Percentiles rank a stretch among this genome's conserved stretches.
phyloP scores from a whole-genome alignment of 2,797 vertebrate genomes.

The Pitangus sulphuratus region DNA sequence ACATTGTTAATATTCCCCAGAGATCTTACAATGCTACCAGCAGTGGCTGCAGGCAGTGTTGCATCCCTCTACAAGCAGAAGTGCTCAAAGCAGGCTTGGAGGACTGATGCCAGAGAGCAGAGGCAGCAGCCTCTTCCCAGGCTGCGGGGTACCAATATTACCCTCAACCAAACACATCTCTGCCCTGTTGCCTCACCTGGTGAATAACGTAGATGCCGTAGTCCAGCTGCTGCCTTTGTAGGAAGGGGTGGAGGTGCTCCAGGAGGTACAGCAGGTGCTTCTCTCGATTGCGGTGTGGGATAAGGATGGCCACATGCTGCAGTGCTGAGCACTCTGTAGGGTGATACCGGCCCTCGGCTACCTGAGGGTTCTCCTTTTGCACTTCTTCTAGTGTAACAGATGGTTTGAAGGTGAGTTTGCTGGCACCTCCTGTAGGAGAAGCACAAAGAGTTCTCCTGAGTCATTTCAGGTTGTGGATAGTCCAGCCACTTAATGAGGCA shows the following conservation, averaged over 20 bases:
- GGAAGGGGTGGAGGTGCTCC: constrained; percentile 91
- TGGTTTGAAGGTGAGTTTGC: constrained; percentile 83
- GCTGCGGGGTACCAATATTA: background rate
- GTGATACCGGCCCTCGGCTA: constrained; percentile 80
- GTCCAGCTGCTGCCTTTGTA: constrained; percentile 94
- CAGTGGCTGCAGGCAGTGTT: rapidly evolving
- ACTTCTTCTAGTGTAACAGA: constrained; percentile 86
- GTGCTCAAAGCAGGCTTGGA: background rate
- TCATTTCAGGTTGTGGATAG: background rate
- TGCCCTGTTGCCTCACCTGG: constrained; percentile 83
- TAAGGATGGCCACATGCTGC: constrained; percentile 91
- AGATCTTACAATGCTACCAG: background rate
- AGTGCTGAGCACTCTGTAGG: constrained; percentile 82
- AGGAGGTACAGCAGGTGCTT: constrained; percentile 92
- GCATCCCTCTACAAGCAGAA: background rate
- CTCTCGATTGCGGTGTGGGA: constrained; percentile 91
- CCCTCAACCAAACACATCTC: background rate
- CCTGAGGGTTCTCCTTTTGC: constrained; percentile 79
- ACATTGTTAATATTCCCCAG: background rate
- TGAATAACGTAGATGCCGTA: constrained; percentile 94
- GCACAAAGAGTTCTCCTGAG: background rate
- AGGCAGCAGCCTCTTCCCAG: background rate
- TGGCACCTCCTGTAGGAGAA: constrained; percentile 80
- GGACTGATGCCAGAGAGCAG: background rate
- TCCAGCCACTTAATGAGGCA: background rate